phyloP scores from a whole-genome alignment of 2,888 invertebrate genomes.

The Sarcophaga subvicina region DNA sequence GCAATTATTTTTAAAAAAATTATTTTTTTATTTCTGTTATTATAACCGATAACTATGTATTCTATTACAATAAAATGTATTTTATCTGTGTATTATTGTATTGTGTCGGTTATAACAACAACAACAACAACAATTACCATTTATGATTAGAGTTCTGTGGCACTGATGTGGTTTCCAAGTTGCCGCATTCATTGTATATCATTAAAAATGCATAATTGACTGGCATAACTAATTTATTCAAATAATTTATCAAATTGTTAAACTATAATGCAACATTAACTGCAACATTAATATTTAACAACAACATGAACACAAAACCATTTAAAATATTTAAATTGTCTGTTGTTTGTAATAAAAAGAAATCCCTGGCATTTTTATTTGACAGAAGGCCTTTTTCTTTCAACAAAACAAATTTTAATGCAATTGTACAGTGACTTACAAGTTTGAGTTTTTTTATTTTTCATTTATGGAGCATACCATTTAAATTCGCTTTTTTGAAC shows the following conservation, averaged over 20 bases:
- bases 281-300: not conserved
- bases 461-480: too few relatives aligned
- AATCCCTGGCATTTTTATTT: conserved; percentile 17
- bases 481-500: too few relatives aligned
- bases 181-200: conserved; percentile 18
- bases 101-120: not conserved
- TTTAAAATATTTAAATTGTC: conserved; percentile 26
- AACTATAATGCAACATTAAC: not conserved
- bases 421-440: conserved; percentile 34
- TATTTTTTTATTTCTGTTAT: too few relatives aligned
- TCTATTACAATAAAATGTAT: not conserved
- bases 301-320: not conserved
- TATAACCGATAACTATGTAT: not conserved
- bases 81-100: not conserved
- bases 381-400: conserved; percentile 47
- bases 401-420: conserved; percentile 38
- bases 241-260: conserved; percentile 65
- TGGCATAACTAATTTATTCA: conserved; percentile 67
- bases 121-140: not conserved
- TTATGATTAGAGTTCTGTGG: not conserved
- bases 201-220: conserved; percentile 51
- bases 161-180: not conserved
- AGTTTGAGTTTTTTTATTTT: too few relatives aligned
- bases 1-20: too few relatives aligned
- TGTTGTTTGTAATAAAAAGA: not conserved